phyloP scores from a whole-genome alignment of 2,797 vertebrate genomes.

The Ctenosaura bakeri region DNA sequence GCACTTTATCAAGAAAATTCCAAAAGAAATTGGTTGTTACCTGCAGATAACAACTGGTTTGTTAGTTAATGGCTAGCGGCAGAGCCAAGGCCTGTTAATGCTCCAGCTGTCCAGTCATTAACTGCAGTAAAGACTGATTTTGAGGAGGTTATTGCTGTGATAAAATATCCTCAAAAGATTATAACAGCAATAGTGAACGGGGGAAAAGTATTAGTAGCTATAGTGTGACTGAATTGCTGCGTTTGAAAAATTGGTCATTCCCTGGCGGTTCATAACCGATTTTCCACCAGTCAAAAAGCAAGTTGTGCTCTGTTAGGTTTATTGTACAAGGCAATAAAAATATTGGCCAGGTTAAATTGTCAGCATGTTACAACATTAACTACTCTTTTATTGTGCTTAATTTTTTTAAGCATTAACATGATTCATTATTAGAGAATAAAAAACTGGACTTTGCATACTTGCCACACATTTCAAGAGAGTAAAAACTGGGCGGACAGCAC shows the following conservation, averaged over 20 bases:
- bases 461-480: conserved; percentile 69
- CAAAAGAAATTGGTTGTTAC: conserved; percentile 83
- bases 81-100: conserved; percentile 84
- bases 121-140: conserved; percentile 87
- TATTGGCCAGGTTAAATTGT: conserved; percentile 88
- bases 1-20: conserved; percentile 80
- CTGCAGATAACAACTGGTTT: conserved; percentile 85
- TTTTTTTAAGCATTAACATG: conserved; percentile 80
- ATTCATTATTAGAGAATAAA: conserved; percentile 81
- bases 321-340: conserved; percentile 89
- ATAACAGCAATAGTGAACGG: conserved; percentile 85
- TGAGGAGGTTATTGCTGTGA: conserved; percentile 86
- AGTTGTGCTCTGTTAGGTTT: conserved; percentile 89
- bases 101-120: conserved; percentile 88
- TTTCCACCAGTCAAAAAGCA: conserved; percentile 88
- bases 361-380: conserved; percentile 84
- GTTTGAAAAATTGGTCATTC: conserved; percentile 87
- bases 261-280: conserved; percentile 87
- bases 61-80: conserved; percentile 84
- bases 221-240: conserved; percentile 85
- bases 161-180: conserved; percentile 89
- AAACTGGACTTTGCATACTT: conserved; percentile 79
- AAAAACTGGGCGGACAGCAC: conserved; percentile 71
- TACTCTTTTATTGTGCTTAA: conserved; percentile 86
- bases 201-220: conserved; percentile 82